Base-by-base conservation (phyloP, 1,140 invertebrate species). In the Periplaneta americana region DNA sequence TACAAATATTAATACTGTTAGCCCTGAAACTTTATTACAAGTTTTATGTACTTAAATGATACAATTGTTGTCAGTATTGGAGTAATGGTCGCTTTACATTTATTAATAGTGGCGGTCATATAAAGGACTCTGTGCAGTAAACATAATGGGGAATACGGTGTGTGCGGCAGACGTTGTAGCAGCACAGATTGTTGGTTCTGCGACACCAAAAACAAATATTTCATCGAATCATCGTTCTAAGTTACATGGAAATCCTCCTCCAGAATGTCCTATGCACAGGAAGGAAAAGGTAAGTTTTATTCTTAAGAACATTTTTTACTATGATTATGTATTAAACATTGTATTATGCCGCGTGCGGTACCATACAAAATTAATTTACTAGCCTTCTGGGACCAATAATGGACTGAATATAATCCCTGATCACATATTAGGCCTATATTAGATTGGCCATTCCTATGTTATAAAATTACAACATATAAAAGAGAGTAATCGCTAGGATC, bases 221-320 rank as follows among this genome's bases (percentile, higher is more conserved):
- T 22, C 35, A 80, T 8, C 28, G 37, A n/a, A 48, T 33, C 39
- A 11, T 28, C 32, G 15, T 18, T 15, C 31, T 36, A 31, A 2
- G 13, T 32, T 74, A 13, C 32, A 33, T 35, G 79, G 28, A 33
- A 57, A 22, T 32, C 48, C 79, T 10, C 79, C 48, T 33, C 28
- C 39, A 33, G 79, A 66, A 33, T 80, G 79, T 17, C 79, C 79
- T 17, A 80, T 66, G 79, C 79, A 80, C 18, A 57, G 32, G 32
- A 66, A 80, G 32, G 48, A 80, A 57, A 18, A 36, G 32, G 39
- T 36, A n/a, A 32, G n/a, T 22, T 28, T 79, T 22, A 22, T 34
- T 75, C 5, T 57, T 2, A 18, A 18, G 17, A n/a, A 57, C 17
- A n/a, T 57, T 57, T 57, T 18, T 2, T 18, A n/a, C 2, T 1